These are phyloP conservation scores for Anguilla anguilla DNA, from an alignment of 2,797 vertebrate genomes.

Conservation along the genomic window DNA sequence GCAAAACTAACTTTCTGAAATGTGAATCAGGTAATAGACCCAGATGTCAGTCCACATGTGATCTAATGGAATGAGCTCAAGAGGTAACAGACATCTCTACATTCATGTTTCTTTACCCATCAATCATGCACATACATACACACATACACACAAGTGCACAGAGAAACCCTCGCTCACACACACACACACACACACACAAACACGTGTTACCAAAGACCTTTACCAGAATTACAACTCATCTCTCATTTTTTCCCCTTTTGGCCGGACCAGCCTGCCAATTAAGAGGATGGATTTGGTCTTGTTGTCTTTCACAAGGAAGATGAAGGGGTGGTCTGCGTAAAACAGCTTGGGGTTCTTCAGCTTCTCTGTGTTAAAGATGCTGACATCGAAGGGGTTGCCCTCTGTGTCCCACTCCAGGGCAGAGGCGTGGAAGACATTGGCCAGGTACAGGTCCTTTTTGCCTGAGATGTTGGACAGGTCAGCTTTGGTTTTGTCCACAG, in stretches of 20 bases:
- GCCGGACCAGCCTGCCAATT: constrained; percentile 88
- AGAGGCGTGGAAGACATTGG: constrained; percentile 86
- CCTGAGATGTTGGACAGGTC: constrained; percentile 96
- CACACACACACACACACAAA: constrained; percentile 24
- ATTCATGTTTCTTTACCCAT: constrained; percentile 20
- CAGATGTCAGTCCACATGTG: constrained; percentile 50
- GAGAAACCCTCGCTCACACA: constrained; percentile 18
- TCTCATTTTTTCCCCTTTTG: constrained; percentile 93
- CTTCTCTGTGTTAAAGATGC: constrained; percentile 84
- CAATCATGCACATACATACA: constrained; percentile 17
- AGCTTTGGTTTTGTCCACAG: constrained; percentile 92
- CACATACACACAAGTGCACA: constrained; percentile 17
- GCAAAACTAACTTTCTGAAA: neutral
- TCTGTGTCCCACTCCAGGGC: constrained; percentile 86
- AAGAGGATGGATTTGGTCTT: constrained; percentile 93
- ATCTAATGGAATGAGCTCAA: constrained; percentile 51
- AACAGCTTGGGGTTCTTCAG: constrained; percentile 88
- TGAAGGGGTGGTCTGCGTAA: constrained; percentile 92
- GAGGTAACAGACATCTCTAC: constrained; percentile 34
- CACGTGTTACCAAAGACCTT: constrained; percentile 46
- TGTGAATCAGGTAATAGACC: constrained; percentile 27
- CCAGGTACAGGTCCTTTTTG: constrained; percentile 95
- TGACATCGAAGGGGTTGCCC: constrained; percentile 85
- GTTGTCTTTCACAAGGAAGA: constrained; percentile 94
- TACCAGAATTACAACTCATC: constrained; percentile 85